Evolutionary conservation across 2,888 invertebrate species (phyloP).

Genomic region (Erebia ligea): DNA sequence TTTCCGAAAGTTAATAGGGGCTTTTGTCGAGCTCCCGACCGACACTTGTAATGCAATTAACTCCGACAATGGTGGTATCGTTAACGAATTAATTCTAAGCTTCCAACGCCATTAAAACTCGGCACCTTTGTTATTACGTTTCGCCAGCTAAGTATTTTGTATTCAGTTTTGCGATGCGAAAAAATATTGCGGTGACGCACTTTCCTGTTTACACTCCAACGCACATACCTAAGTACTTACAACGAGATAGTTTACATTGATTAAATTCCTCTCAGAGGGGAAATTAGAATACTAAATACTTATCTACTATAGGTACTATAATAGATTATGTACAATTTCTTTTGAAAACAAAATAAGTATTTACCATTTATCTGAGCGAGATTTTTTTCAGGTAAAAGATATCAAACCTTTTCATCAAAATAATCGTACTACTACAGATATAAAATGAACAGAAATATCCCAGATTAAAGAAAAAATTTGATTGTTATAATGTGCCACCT

Average conservation of each 20-base stretch:
- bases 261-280: neutral
- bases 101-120: constrained; percentile 46
- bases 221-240: neutral
- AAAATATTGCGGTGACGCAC: neutral
- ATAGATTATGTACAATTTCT: too few species aligned
- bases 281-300: too few species aligned
- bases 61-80: constrained; percentile 75
- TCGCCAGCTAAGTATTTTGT: neutral
- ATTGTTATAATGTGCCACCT: too few species aligned
- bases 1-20: constrained; percentile 76
- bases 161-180: constrained; percentile 10
- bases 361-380: too few species aligned
- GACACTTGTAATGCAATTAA: constrained; percentile 83
- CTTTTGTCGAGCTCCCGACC: constrained; percentile 71
- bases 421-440: too few species aligned
- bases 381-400: too few species aligned
- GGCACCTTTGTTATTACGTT: constrained; percentile 24
- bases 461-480: too few species aligned
- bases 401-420: too few species aligned
- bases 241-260: neutral
- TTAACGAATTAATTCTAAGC: constrained; percentile 78
- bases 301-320: too few species aligned
- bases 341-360: too few species aligned
- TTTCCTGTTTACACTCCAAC: neutral
- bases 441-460: too few species aligned